phyloP scores from a whole-genome alignment of 2,888 invertebrate species.

The Pyralis farinalis region DNA sequence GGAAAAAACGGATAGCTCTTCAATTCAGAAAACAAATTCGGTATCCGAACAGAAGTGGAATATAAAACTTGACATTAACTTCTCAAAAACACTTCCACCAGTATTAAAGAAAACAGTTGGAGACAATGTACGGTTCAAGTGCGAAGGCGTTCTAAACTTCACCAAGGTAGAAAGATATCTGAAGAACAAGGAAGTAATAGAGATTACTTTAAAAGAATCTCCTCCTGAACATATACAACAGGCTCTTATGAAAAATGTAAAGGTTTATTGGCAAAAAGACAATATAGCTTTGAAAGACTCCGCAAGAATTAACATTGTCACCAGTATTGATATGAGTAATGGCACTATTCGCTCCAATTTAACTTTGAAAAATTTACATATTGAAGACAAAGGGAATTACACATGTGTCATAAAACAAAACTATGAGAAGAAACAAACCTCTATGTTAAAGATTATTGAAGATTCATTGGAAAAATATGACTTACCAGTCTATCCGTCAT shows the following conservation, averaged over 20 bases:
- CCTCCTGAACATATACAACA: constrained; percentile 66
- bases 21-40: constrained; percentile 47
- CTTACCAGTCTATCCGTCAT: constrained; percentile 50
- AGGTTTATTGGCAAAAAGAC: constrained; percentile 68
- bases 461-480: constrained; percentile 69
- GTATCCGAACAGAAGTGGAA: constrained; percentile 67
- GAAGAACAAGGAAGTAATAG: constrained; percentile 60
- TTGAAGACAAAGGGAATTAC: constrained; percentile 59
- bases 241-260: constrained; percentile 61
- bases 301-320: constrained; percentile 45
- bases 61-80: constrained; percentile 68
- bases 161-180: constrained; percentile 63
- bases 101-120: constrained; percentile 44
- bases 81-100: constrained; percentile 58
- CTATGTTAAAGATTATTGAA: constrained; percentile 67
- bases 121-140: constrained; percentile 58
- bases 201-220: constrained; percentile 53
- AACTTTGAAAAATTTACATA: constrained; percentile 49
- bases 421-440: constrained; percentile 62
- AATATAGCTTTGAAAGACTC: constrained; percentile 44
- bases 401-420: constrained; percentile 70
- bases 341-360: constrained; percentile 61
- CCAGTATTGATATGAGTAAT: constrained; percentile 61
- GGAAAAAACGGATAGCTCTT: constrained; percentile 46
- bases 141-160: constrained; percentile 69